phyloP scores from a whole-genome alignment of 2,113 vertebrate genomes.

The Sinocyclocheilus grahami region DNA sequence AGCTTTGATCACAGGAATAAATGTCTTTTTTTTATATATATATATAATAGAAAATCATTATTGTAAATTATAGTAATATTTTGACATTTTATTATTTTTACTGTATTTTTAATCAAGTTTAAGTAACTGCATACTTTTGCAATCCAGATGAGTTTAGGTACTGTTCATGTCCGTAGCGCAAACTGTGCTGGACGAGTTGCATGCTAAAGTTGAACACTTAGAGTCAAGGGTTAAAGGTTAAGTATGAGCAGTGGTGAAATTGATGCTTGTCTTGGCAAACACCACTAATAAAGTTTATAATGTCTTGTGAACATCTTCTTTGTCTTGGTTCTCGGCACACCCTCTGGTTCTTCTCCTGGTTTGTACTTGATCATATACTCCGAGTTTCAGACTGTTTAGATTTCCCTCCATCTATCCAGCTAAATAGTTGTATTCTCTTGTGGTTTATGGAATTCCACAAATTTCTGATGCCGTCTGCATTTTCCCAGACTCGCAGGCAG shows the following conservation, averaged over 20 bases:
- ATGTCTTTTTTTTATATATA: not conserved
- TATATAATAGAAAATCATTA: not conserved
- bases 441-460: conserved; percentile 21
- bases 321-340: not conserved
- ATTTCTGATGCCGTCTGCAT: conserved; percentile 34
- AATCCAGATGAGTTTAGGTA: not conserved
- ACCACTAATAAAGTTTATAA: not conserved
- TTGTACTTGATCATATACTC: not conserved
- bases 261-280: not conserved
- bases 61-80: not conserved
- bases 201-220: not conserved
- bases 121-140: too few species aligned
- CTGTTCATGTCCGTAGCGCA: not conserved
- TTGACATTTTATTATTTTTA: not conserved
- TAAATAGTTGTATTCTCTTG: conserved; percentile 29
- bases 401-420: not conserved
- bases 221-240: not conserved
- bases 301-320: not conserved
- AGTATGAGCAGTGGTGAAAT: not conserved
- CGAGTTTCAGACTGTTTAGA: conserved; percentile 18
- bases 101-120: not conserved
- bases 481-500: conserved; percentile 23
- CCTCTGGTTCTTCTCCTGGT: not conserved
- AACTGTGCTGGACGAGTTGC: not conserved
- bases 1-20: not conserved